Evolutionary conservation across 1,140 invertebrate species (phyloP).

Genomic region (Oryctes rhinoceros): DNA sequence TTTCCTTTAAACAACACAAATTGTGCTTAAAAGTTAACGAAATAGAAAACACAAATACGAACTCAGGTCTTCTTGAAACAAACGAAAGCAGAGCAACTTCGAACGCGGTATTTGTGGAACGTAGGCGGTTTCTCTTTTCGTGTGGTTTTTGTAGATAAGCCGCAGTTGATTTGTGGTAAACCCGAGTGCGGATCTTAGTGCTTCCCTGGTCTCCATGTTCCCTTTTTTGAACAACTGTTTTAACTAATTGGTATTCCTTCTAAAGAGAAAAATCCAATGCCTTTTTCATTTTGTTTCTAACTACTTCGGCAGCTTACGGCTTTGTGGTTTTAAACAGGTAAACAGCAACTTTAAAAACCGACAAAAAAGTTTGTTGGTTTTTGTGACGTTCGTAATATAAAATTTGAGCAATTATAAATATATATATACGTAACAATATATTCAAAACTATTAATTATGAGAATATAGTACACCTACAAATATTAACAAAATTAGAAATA

Average conservation of each 20-base stretch:
- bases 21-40: neutral
- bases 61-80: neutral
- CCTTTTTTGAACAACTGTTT: neutral
- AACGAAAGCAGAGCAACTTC: neutral
- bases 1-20: neutral
- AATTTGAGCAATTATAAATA: no score
- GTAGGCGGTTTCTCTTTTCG: neutral
- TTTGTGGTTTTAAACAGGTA: no score
- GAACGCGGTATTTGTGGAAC: neutral
- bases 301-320: neutral
- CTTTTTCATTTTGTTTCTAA: neutral
- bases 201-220: neutral
- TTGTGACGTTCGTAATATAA: no score
- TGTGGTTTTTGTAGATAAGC: conserved; percentile 15
- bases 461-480: no score
- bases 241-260: conserved; percentile 2
- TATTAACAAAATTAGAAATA: no score
- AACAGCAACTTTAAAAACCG: no score
- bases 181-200: neutral
- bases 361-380: no score
- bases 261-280: neutral
- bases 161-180: neutral
- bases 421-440: no score
- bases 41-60: conserved; percentile 4
- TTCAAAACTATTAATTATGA: no score